Conservation (phyloP, 2,113 vertebrate genomes). For the Plectropomus leopardus region DNA sequence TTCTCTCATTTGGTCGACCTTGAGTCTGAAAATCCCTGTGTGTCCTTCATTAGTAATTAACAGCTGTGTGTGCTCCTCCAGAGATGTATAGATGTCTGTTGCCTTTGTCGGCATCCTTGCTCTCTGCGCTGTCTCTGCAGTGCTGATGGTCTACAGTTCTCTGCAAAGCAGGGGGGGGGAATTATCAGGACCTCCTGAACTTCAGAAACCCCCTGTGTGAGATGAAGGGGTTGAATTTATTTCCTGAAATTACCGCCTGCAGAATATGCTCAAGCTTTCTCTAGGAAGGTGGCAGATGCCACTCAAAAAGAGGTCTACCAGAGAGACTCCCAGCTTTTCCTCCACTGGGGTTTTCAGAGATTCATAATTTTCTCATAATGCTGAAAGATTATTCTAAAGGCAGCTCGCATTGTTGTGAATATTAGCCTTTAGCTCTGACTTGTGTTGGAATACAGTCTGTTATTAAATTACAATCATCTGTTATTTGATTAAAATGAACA, state of each 20-base stretch:
- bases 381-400: constrained; percentile 32
- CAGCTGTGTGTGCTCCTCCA: constrained; percentile 69
- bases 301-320: constrained; percentile 54
- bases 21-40: constrained; percentile 66
- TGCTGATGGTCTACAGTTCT: constrained; percentile 54
- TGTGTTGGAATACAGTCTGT: constrained; percentile 33
- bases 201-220: constrained; percentile 46
- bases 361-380: constrained; percentile 46
- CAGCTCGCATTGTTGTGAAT: constrained; percentile 16
- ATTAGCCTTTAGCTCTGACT: constrained; percentile 16
- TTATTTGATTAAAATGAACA: constrained; percentile 51
- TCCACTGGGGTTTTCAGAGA: constrained; percentile 47
- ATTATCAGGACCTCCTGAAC: constrained; percentile 73
- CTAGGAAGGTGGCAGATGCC: constrained; percentile 44
- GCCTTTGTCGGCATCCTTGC: constrained; percentile 53
- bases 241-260: constrained; percentile 47
- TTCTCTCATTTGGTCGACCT: constrained; percentile 74
- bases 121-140: constrained; percentile 29
- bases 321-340: constrained; percentile 12
- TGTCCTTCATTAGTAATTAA: constrained; percentile 81
- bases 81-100: constrained; percentile 63
- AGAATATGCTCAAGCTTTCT: constrained; percentile 29
- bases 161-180: constrained; percentile 43
- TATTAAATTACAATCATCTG: constrained; percentile 42
- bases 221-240: constrained; percentile 57